Base-by-base conservation (phyloP, 2,797 vertebrate genomes). In the Sphenodon punctatus region DNA sequence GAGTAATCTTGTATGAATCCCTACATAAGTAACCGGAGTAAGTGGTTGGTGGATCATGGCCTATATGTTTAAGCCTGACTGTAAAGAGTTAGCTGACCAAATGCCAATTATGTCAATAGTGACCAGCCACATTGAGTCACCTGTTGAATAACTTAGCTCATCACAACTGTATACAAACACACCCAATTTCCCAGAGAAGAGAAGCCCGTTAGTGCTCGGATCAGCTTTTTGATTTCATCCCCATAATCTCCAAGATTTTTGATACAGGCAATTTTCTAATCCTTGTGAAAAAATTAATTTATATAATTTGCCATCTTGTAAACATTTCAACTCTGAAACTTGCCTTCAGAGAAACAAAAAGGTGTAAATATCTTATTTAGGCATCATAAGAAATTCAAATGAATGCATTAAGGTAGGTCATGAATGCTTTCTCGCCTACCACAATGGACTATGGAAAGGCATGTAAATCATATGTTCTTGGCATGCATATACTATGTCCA, bases 401-500 rank as follows among this genome's bases (percentile, higher is more conserved):
- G 25, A 15, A 22, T 72, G 55, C 2, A 36, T 10, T 70, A 25
- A 85, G 45, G n/a, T n/a, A n/a, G n/a, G n/a, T n/a, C n/a, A n/a
- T n/a, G n/a, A n/a, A n/a, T n/a, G n/a, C n/a, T n/a, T n/a, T n/a
- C n/a, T n/a, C n/a, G n/a, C n/a, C n/a, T n/a, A n/a, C n/a, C n/a
- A n/a, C n/a, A n/a, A n/a, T 27, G 39, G 81, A 70, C 82, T 88
- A 84, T 46, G 89, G 89, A 91, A 93, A 95, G 81, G 51, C 36
- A 84, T 90, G 90, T 69, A 91, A 90, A 89, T 51, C 80, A 88
- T 84, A 59, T 46, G 83, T 80, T 46, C 34, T 59, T 86, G 89
- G 82, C 95, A 94, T 93, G 94, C 94, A 92, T 56, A 67, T 83
- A 82, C 68, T 38, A 16, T 34, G 59, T 85, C 87, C 97, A 23